These are phyloP conservation scores for Plectrocnemia conspersa DNA, from an alignment of 1,140 invertebrate species.

Conservation along the genomic window DNA sequence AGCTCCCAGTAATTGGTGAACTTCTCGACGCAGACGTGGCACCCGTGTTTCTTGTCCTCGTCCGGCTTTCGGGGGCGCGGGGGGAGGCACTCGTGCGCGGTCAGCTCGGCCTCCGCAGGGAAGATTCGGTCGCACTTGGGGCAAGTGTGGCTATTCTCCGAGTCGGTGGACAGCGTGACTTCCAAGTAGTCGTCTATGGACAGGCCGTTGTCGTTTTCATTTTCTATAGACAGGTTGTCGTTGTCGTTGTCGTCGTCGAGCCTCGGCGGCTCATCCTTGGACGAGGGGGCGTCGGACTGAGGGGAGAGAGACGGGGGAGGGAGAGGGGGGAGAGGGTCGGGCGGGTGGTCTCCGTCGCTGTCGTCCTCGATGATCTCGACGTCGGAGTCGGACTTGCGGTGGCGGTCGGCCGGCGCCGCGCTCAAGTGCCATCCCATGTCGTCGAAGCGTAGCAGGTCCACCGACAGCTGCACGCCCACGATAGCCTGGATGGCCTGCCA, in stretches of 20 bases:
- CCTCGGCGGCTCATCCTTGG: background rate
- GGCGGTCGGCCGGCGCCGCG: constrained; percentile 44
- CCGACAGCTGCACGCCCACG: constrained; percentile 51
- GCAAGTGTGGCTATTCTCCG: constrained; percentile 46
- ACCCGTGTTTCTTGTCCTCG: constrained; percentile 45
- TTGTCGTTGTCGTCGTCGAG: constrained; percentile 23
- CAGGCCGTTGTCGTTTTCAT: constrained; percentile 49
- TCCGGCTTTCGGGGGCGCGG: constrained; percentile 41
- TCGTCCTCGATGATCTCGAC: constrained; percentile 52
- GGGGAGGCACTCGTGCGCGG: constrained; percentile 43
- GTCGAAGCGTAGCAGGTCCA: constrained; percentile 51
- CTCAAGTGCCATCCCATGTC: constrained; percentile 50
- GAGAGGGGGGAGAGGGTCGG: background rate
- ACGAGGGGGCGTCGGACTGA: constrained; percentile 2
- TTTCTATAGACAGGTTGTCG: constrained; percentile 48
- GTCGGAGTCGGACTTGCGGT: constrained; percentile 50
- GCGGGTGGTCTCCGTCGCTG: constrained; percentile 43
- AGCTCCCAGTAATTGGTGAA: constrained; percentile 51
- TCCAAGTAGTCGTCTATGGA: constrained; percentile 53
- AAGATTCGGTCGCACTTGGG: constrained; percentile 50
- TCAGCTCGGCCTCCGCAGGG: constrained; percentile 43
- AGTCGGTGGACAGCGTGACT: constrained; percentile 50
- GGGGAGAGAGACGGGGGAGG: constrained; percentile 4
- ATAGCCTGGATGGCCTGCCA: constrained; percentile 54
- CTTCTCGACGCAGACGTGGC: constrained; percentile 50